These are phyloP conservation scores for Ganaspis brasiliensis DNA, from an alignment of 2,888 invertebrate genomes.

Conservation along the genomic window DNA sequence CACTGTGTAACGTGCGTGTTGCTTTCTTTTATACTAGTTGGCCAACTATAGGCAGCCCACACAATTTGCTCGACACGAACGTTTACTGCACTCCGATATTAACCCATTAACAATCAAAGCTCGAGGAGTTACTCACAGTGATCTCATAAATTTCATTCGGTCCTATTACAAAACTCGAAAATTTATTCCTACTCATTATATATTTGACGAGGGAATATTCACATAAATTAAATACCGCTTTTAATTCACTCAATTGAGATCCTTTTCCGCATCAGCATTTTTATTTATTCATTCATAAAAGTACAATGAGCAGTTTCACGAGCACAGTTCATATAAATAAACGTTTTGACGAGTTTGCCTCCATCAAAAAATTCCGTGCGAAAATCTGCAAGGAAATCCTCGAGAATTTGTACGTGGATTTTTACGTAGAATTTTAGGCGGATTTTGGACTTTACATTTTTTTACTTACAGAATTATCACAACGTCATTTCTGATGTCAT, in stretches of 20 bases:
- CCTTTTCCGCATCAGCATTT: not conserved
- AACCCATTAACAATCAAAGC: conserved; percentile 38
- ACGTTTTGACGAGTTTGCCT: too few relatives aligned
- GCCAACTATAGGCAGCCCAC: conserved; percentile 18
- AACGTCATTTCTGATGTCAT: too few relatives aligned
- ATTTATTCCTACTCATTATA: conserved; percentile 2
- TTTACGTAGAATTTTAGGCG: too few relatives aligned
- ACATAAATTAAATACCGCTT: not conserved
- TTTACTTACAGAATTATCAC: too few relatives aligned
- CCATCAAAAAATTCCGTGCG: too few relatives aligned
- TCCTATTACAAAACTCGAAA: conserved; percentile 6
- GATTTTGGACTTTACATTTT: too few relatives aligned
- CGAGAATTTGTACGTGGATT: too few relatives aligned
- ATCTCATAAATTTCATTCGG: conserved; percentile 39
- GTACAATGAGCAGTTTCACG: too few relatives aligned
- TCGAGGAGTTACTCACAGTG: conserved; percentile 20
- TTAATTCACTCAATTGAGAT: not conserved
- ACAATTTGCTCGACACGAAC: conserved; percentile 24
- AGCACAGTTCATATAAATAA: too few relatives aligned
- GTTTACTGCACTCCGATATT: conserved; percentile 25
- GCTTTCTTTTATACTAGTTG: conserved; percentile 1
- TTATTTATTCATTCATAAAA: too few relatives aligned
- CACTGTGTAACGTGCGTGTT: conserved; percentile 24
- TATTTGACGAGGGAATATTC: not conserved
- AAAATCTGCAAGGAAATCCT: too few relatives aligned